phyloP scores from a whole-genome alignment of 30 jellyfish, hydroid and myxozoan species.

The Mastigias papua region DNA sequence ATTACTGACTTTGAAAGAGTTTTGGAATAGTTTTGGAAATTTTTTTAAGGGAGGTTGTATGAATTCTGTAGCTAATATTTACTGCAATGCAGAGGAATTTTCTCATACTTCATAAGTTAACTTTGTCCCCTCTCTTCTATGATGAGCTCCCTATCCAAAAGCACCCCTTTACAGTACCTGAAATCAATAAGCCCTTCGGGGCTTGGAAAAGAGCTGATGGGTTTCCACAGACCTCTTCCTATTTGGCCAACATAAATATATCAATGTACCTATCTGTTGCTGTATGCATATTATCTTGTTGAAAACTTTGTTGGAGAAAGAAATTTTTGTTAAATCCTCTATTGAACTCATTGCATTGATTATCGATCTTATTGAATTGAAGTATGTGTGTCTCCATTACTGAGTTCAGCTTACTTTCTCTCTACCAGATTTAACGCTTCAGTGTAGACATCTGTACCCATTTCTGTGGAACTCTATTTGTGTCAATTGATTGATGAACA shows the following conservation, averaged over 20 bases:
- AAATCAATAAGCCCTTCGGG: neutral
- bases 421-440: neutral
- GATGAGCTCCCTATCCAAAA: neutral
- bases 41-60: too few species aligned
- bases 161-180: neutral
- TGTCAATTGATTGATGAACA: constrained; percentile 7
- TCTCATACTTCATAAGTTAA: neutral
- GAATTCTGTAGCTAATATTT: too few species aligned
- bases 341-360: neutral
- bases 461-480: constrained; percentile 2
- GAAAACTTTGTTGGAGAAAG: neutral
- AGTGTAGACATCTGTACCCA: neutral
- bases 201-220: too few species aligned
- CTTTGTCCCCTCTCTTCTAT: neutral
- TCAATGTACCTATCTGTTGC: neutral
- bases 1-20: neutral
- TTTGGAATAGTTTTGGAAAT: too few species aligned
- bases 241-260: neutral
- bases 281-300: neutral
- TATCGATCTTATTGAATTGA: neutral
- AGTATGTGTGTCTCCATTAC: neutral
- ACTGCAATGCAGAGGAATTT: neutral
- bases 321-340: neutral
- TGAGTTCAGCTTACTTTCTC: neutral
- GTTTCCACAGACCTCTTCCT: neutral